Evolutionary conservation across 2,888 invertebrate species (phyloP), one percentile per base, ranked within the genome.

Genomic region (Pristionchus entomophagus): DNA sequence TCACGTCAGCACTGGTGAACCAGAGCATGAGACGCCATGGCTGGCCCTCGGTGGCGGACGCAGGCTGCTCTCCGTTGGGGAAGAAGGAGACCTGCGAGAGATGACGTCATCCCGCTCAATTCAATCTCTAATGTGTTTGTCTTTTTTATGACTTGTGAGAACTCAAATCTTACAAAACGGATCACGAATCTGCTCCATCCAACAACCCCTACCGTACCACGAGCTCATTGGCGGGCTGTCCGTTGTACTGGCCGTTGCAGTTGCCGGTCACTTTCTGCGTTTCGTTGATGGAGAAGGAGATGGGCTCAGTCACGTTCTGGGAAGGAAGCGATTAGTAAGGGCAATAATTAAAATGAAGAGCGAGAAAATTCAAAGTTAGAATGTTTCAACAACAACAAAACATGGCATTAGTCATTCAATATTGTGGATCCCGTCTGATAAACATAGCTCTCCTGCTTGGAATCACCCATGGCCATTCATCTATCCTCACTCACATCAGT

Each of bases 291-390:
- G 51, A 17, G 56, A 85, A 73, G 38, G 53, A 29, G 53, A 85
- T 77, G 22, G 85, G 26, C 49, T 77, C 85, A 4, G 85, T 85
- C 26, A n/a, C 38, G 29, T 85, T 85, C 85, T 85, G 56, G 22
- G 69, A 32, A 29, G 14, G 3, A 29, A 35, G 19, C 1, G 5
- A 22, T 2, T 65, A 17, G 8, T 35, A n/a, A n/a, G n/a, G n/a
- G 6, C 45, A 45, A 14, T 45, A 45, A 45, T 6, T 45, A 6
- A 45, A 14, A 10, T 14, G 14, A 45, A 10, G 45, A 45, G 45
- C 14, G 45, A 45, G 45, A 45, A 14, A 45, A 45, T 14, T 45
- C 45, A 45, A 14, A 10, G n/a, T n/a, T n/a, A n/a, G 45, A 45
- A 45, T 45, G 45, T 10, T 6, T 45, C 45, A 45, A 14, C 45